Evolutionary conservation across 1,140 invertebrate species (phyloP).

Genomic region (Drosophila rufa): DNA sequence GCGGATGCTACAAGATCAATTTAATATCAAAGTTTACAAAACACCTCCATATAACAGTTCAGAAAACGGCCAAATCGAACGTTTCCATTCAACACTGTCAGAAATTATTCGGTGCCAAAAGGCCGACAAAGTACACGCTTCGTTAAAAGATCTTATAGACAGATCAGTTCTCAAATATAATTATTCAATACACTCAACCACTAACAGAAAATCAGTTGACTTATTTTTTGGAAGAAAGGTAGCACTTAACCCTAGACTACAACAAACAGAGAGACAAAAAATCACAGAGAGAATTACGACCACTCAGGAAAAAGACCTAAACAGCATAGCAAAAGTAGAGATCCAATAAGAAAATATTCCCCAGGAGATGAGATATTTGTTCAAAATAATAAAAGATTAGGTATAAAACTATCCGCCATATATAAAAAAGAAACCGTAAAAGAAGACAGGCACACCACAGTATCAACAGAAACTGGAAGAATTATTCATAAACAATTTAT

Average conservation of each 20-base stretch:
- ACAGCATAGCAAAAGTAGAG: not conserved
- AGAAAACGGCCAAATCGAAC: conserved; percentile 1
- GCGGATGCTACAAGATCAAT: too few relatives aligned
- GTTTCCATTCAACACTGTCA: conserved; percentile 1
- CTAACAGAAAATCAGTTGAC: too few relatives aligned
- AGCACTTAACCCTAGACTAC: too few relatives aligned
- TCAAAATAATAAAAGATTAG: too few relatives aligned
- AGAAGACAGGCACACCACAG: not conserved
- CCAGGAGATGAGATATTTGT: not conserved
- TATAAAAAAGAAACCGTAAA: too few relatives aligned
- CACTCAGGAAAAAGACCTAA: too few relatives aligned
- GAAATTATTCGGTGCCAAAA: not conserved
- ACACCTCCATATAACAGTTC: too few relatives aligned
- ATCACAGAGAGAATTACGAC: not conserved
- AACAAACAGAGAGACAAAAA: not conserved
- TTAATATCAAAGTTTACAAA: too few relatives aligned
- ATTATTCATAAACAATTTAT: too few relatives aligned
- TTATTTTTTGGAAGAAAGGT: too few relatives aligned
- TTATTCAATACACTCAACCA: conserved; percentile 1
- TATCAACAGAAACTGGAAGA: not conserved
- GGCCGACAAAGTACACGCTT: not conserved
- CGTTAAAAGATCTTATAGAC: not conserved
- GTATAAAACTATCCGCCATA: too few relatives aligned
- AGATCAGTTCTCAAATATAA: conserved; percentile 6
- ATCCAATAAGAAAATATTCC: not conserved